Evolutionary conservation across 2,888 invertebrate species (phyloP), one percentile per base, ranked within the genome.

Genomic region (Hirtodrosophila cameraria): DNA sequence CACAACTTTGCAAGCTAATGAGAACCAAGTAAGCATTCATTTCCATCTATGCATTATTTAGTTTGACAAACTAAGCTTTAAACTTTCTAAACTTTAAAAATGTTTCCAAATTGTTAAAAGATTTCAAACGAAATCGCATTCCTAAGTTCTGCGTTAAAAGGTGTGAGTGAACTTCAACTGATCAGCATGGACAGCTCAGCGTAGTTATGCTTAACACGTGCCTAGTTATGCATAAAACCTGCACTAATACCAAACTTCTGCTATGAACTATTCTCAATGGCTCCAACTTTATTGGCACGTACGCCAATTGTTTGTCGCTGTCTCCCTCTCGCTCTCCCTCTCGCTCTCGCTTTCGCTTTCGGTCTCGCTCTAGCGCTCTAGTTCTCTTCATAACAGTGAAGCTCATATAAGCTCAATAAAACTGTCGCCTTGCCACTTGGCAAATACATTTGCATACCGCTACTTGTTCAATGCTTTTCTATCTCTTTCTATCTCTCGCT

Each of bases 361-460:
- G 8, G 23, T 28, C 15, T 6, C 35, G 12, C 23, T 1, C 20
- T 27, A 20, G 2, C 18, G 23, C 13, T 11, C 28, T n/a, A n/a
- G n/a, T n/a, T 33, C 61, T 39, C 13, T 16, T 6, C 42, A 48
- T 46, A 48, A 53, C 41, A 25, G 25, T 50, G 45, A 57, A 57
- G 68, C 67, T 46, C 48, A 75, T 86, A 86, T 79, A 86, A 79
- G 84, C 86, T 75, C 68, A 79, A 79, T 79, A 79, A 79, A 86
- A 79, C 68, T 83, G 79, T 86, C 79, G 84, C 86, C 68, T 68
- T 79, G 86, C 61, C 80, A 86, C 86, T 79, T 86, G 77, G 62
- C 76, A 75, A 71, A 79, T 63, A 67, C 66, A 85, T 79, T 86
- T 79, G 80, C 79, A 79, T 79, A 80, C 30, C 33, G 23, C 31